These are phyloP conservation scores for Sycobia sp. DNA, from an alignment of 1,140 invertebrate species.

Conservation along the genomic window DNA sequence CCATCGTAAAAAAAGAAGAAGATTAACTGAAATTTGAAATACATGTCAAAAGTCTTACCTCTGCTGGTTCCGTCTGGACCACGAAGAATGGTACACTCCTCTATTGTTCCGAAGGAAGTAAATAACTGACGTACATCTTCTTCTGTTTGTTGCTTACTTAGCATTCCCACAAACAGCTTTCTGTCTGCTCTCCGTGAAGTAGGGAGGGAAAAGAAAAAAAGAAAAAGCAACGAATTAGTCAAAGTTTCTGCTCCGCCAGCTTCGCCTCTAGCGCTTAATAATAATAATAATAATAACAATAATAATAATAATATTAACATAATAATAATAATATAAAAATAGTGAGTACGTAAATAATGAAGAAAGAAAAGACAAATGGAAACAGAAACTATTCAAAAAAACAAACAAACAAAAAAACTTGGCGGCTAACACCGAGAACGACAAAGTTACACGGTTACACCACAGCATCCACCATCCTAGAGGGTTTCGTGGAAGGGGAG, in stretches of 20 bases:
- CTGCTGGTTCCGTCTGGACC: constrained; percentile 96
- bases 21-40: too few species aligned
- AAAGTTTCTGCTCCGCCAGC: constrained; percentile 1
- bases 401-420: constrained; percentile 51
- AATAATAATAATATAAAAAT: constrained; percentile 32
- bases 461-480: constrained; percentile 61
- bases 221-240: constrained; percentile 49
- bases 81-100: constrained; percentile 97
- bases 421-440: constrained; percentile 62
- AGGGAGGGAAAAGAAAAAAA: constrained; percentile 34
- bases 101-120: constrained; percentile 94
- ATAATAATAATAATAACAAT: constrained; percentile 30
- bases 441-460: constrained; percentile 63
- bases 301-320: constrained; percentile 30
- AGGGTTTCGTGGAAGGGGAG: constrained; percentile 43
- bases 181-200: constrained; percentile 70
- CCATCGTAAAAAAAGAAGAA: background rate
- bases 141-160: constrained; percentile 99
- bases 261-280: constrained; percentile 11
- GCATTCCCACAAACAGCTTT: constrained; percentile 99
- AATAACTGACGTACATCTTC: constrained; percentile 98
- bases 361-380: constrained; percentile 30
- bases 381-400: too few species aligned
- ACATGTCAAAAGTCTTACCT: too few species aligned
- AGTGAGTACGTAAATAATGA: constrained; percentile 35